Evolutionary conservation across 2,888 invertebrate genomes (phyloP).

Genomic region (Entomobrya proxima): DNA sequence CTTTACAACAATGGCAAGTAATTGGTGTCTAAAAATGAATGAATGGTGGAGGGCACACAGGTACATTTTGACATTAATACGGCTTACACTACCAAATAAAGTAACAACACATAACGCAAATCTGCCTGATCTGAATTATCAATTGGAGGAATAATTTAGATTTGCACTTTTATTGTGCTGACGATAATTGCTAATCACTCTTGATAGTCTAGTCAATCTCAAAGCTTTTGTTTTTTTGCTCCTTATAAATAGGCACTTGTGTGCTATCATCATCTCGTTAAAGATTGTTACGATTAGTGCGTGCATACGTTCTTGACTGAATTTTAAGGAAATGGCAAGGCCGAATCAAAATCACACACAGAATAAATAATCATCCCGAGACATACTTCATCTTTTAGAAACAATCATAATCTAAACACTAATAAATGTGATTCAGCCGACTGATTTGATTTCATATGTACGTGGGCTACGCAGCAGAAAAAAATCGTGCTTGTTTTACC

Average conservation of each 20-base stretch:
- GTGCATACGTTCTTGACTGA: conserved; percentile 13
- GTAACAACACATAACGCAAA: no score
- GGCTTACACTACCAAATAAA: background rate
- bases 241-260: background rate
- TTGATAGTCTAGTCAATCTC: background rate
- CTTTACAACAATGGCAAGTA: background rate
- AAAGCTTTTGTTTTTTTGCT: conserved; percentile 1
- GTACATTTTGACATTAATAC: conserved; percentile 12
- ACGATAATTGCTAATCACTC: background rate
- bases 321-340: conserved; percentile 49
- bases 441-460: background rate
- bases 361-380: background rate
- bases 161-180: background rate
- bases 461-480: conserved; percentile 25
- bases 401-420: conserved; percentile 7
- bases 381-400: background rate
- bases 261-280: no score
- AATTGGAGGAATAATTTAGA: conserved; percentile 2
- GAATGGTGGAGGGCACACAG: background rate
- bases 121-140: conserved; percentile 5
- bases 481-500: conserved; percentile 57
- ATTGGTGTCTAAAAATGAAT: conserved; percentile 9
- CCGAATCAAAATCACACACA: conserved; percentile 9
- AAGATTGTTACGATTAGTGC: conserved; percentile 16
- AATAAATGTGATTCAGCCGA: background rate